phyloP scores from a whole-genome alignment of 2,888 invertebrate genomes.

The Oligia fasciuncula region DNA sequence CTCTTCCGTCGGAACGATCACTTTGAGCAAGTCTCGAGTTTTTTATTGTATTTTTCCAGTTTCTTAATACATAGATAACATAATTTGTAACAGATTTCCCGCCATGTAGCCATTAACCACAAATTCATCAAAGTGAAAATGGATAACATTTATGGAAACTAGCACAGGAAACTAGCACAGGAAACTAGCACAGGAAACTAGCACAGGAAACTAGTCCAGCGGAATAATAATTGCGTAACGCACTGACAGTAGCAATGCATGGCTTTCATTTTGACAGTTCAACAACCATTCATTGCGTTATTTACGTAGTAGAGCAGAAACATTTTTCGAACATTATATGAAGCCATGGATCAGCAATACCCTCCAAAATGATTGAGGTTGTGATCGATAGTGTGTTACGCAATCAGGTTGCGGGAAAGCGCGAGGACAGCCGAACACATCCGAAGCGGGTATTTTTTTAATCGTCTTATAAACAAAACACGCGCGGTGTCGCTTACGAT shows the following conservation, averaged over 20 bases:
- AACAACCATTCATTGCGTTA: not conserved
- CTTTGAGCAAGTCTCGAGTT: not conserved
- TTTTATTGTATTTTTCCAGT: not conserved
- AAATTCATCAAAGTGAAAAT: not conserved
- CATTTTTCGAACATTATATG: not conserved
- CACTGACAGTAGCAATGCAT: not conserved
- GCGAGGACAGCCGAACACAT: too few species aligned
- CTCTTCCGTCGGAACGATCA: constrained; percentile 10
- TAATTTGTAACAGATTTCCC: not conserved
- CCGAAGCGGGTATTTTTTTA: too few species aligned
- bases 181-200: not conserved
- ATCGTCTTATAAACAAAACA: too few species aligned
- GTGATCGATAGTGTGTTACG: not conserved
- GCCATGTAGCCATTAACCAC: not conserved
- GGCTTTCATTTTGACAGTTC: not conserved
- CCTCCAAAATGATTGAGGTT: not conserved
- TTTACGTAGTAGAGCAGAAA: not conserved
- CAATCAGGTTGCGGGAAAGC: too few species aligned
- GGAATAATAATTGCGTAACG: not conserved
- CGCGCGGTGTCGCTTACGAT: too few species aligned
- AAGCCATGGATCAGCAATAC: not conserved
- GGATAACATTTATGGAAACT: not conserved
- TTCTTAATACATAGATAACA: not conserved
- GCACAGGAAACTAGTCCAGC: not conserved
- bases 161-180: not conserved